These are phyloP conservation scores for Phylloscopus trochilus DNA, from an alignment of 2,113 vertebrate genomes.

Conservation along the genomic window DNA sequence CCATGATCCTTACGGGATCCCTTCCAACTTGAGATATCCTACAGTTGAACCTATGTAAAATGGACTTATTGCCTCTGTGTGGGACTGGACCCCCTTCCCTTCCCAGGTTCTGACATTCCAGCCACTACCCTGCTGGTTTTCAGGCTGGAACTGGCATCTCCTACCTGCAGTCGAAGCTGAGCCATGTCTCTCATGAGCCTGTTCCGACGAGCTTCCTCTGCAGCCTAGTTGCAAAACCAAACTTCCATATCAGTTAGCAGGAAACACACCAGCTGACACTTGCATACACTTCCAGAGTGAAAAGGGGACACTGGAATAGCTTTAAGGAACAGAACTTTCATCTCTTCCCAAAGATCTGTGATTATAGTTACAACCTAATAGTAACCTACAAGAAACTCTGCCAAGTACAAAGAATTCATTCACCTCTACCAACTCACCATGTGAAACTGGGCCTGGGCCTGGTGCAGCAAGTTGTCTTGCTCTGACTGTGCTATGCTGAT, in stretches of 20 bases:
- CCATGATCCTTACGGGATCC: not conserved
- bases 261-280: not conserved
- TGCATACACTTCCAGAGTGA: accelerated
- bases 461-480: constrained; percentile 87
- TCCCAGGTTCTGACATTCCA: not conserved
- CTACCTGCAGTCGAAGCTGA: constrained; percentile 93
- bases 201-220: constrained; percentile 94
- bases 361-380: accelerated
- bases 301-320: not conserved
- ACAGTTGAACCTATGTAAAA: not conserved
- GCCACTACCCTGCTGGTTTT: not conserved
- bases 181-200: constrained; percentile 97
- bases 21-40: not conserved
- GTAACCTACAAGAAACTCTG: not conserved
- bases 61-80: not conserved
- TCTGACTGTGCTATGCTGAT: constrained; percentile 89
- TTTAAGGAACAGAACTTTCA: not conserved
- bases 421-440: constrained; percentile 83
- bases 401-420: not conserved
- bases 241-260: not conserved
- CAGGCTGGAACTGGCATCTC: not conserved
- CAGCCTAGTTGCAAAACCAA: constrained; percentile 76
- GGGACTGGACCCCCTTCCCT: not conserved
- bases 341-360: not conserved
- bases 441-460: constrained; percentile 94